Evolutionary conservation across 2,797 vertebrate species (phyloP).

Genomic region (Sphenodon punctatus): DNA sequence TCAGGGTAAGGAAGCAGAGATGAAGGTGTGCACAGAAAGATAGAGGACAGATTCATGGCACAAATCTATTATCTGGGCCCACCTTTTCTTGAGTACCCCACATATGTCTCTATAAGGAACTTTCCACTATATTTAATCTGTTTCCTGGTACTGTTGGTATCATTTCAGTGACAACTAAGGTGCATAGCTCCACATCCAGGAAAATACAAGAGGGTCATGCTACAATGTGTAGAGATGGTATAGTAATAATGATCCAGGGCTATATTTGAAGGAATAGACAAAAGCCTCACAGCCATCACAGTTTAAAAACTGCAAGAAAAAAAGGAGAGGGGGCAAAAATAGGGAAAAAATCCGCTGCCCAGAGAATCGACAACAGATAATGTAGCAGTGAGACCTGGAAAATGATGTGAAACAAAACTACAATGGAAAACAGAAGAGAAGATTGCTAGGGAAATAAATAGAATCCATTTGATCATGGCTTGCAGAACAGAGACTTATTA

Average conservation of each 20-base stretch:
- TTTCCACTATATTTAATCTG: neutral
- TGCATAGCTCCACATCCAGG: neutral
- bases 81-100: too few relatives aligned
- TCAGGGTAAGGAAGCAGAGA: too few relatives aligned
- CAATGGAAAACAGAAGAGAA: neutral
- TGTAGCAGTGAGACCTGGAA: neutral
- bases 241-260: neutral
- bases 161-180: rapidly evolving
- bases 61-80: too few relatives aligned
- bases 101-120: too few relatives aligned
- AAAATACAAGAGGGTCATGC: neutral
- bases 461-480: neutral
- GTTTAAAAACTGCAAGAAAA: neutral
- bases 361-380: neutral
- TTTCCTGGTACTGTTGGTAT: neutral
- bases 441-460: conserved; percentile 14
- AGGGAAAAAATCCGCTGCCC: neutral
- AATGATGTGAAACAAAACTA: neutral
- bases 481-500: neutral
- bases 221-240: neutral
- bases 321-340: neutral
- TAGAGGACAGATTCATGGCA: too few relatives aligned
- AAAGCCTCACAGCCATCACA: neutral
- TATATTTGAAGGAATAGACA: neutral
- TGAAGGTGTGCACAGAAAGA: too few relatives aligned